Percentiles rank a stretch among this genome's conserved stretches.
phyloP scores from a whole-genome alignment of 2,797 vertebrate genomes.

The Enoplosus armatus region DNA sequence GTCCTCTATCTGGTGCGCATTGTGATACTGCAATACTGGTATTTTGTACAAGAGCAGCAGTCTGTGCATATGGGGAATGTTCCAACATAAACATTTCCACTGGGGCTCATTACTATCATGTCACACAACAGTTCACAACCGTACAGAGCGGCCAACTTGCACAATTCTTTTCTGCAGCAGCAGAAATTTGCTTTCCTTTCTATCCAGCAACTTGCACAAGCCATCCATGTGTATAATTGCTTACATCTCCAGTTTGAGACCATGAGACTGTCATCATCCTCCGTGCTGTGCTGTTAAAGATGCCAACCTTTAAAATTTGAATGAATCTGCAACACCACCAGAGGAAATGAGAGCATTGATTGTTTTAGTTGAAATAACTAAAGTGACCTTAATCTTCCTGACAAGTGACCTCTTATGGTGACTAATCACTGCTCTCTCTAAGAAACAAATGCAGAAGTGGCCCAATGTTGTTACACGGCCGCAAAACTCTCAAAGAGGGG shows the following conservation, averaged over 20 bases:
- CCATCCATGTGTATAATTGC: neutral
- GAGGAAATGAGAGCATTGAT: neutral
- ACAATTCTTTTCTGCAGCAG: neutral
- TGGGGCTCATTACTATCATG: neutral
- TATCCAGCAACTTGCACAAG: too few relatives aligned
- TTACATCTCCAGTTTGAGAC: neutral
- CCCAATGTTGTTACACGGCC: too few relatives aligned
- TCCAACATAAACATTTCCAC: slow-evolving; percentile 17
- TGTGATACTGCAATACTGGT: neutral
- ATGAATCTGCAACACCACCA: neutral
- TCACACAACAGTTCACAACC: neutral
- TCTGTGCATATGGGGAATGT: neutral
- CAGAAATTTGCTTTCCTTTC: neutral
- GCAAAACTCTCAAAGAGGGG: neutral
- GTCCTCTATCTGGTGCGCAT: neutral
- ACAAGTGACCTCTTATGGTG: too few relatives aligned
- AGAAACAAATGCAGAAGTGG: too few relatives aligned
- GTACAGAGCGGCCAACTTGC: neutral
- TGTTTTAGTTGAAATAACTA: neutral
- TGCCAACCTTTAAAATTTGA: neutral
- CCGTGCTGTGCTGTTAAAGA: neutral
- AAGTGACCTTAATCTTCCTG: neutral
- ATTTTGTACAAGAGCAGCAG: neutral
- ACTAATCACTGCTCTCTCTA: neutral
- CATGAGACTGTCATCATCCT: neutral